Conservation (phyloP, 2,888 invertebrate genomes). For the Arrhopalites spinosus region DNA sequence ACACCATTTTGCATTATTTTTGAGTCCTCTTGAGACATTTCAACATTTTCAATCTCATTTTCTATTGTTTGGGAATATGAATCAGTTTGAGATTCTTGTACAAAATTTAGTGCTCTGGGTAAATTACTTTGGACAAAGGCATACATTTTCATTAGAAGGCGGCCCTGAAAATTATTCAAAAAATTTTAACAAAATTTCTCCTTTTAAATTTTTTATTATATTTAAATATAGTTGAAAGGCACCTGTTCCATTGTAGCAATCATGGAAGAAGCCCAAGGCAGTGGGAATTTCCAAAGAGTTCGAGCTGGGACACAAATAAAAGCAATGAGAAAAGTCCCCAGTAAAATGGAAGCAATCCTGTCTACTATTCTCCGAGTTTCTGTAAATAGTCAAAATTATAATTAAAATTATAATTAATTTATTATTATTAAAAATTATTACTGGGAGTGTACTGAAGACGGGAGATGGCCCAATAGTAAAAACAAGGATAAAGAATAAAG, state of each 20-base stretch:
- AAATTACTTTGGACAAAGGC: constrained; percentile 77
- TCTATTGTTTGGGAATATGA: too few species aligned
- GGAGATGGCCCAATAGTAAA: constrained; percentile 60
- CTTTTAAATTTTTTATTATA: too few species aligned
- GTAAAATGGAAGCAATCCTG: constrained; percentile 58
- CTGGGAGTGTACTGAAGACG: constrained; percentile 56
- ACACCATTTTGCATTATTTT: too few species aligned
- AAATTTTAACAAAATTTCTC: background rate
- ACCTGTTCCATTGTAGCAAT: constrained; percentile 69
- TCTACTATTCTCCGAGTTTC: constrained; percentile 59
- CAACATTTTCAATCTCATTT: too few species aligned
- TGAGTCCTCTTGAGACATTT: too few species aligned
- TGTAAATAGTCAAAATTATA: constrained; percentile 56
- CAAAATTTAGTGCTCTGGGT: constrained; percentile 64
- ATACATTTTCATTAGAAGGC: constrained; percentile 86
- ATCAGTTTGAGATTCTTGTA: constrained; percentile 62
- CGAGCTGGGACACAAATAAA: constrained; percentile 61
- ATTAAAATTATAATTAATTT: too few species aligned
- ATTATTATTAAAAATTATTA: too few species aligned
- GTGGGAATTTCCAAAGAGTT: constrained; percentile 60
- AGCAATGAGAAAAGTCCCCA: constrained; percentile 59
- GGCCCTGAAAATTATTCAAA: constrained; percentile 63
- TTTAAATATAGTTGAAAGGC: background rate
- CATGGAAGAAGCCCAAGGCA: constrained; percentile 66
- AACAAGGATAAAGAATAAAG: constrained; percentile 61